Evolutionary conservation across 2,113 vertebrate species (phyloP).

Genomic region (Ciconia maguari): DNA sequence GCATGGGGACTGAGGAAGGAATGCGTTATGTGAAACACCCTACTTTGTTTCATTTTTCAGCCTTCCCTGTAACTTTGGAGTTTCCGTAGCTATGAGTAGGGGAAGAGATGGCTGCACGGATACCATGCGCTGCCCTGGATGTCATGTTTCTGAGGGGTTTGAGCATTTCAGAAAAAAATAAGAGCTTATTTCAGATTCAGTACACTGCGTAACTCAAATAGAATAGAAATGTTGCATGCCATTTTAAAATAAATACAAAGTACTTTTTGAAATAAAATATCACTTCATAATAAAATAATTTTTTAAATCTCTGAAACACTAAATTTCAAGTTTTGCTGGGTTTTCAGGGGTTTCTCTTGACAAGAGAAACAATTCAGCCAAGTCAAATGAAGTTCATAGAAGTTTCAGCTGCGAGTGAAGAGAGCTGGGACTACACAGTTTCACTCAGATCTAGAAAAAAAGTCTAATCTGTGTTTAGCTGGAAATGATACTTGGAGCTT

Average conservation of each 20-base stretch:
- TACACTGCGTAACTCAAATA: background rate
- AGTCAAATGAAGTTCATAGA: background rate
- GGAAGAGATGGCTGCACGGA: background rate
- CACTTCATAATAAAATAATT: background rate
- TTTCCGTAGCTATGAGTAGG: background rate
- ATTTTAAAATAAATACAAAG: background rate
- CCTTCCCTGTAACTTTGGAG: background rate
- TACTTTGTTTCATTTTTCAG: background rate
- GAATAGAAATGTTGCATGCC: rapidly evolving
- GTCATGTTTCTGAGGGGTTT: background rate
- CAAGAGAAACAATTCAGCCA: background rate
- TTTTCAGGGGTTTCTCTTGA: background rate
- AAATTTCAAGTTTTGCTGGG: background rate
- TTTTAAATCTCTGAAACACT: background rate
- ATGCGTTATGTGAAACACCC: rapidly evolving
- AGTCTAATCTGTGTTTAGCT: background rate
- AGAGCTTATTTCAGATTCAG: background rate
- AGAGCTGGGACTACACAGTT: background rate
- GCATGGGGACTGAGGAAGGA: background rate
- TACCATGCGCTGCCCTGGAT: background rate
- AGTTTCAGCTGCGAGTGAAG: background rate
- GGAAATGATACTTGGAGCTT: background rate
- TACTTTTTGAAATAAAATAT: background rate
- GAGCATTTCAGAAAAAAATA: background rate
- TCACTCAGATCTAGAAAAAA: background rate